Percentiles rank a stretch among this genome's conserved stretches.
phyloP scores from a whole-genome alignment of 2,888 invertebrate genomes.

The Meta bourneti region DNA sequence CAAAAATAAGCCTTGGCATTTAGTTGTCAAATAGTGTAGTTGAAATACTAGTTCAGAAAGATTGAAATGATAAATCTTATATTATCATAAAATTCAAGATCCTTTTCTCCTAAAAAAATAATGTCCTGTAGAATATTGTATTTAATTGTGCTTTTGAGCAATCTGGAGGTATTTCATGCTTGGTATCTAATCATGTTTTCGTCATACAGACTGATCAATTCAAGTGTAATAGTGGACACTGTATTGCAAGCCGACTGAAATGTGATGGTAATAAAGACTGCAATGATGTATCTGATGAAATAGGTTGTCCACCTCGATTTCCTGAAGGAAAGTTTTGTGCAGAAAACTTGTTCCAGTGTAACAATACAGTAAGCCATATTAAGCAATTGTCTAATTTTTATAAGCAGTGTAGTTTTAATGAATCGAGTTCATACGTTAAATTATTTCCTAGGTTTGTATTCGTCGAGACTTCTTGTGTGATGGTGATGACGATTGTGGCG shows the following conservation, averaged over 20 bases:
- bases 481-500: slow-evolving; percentile 94
- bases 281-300: slow-evolving; percentile 93
- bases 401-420: neutral
- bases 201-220: slow-evolving; percentile 87
- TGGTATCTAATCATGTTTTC: neutral
- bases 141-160: neutral
- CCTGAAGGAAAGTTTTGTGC: slow-evolving; percentile 94
- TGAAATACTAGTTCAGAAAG: neutral
- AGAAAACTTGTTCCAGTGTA: slow-evolving; percentile 93
- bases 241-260: slow-evolving; percentile 92
- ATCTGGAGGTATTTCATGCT: neutral
- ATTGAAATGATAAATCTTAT: slow-evolving; percentile 22
- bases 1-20: neutral
- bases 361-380: slow-evolving; percentile 85
- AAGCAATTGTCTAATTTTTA: neutral
- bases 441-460: slow-evolving; percentile 86
- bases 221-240: slow-evolving; percentile 95
- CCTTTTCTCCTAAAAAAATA: neutral
- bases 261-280: slow-evolving; percentile 95
- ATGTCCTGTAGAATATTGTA: too few species aligned
- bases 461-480: slow-evolving; percentile 94
- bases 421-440: neutral
- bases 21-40: neutral
- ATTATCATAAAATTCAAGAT: neutral
- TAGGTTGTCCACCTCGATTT: slow-evolving; percentile 92